These are phyloP conservation scores for Volucella inflata DNA, from an alignment of 2,888 invertebrate genomes.

Conservation along the genomic window DNA sequence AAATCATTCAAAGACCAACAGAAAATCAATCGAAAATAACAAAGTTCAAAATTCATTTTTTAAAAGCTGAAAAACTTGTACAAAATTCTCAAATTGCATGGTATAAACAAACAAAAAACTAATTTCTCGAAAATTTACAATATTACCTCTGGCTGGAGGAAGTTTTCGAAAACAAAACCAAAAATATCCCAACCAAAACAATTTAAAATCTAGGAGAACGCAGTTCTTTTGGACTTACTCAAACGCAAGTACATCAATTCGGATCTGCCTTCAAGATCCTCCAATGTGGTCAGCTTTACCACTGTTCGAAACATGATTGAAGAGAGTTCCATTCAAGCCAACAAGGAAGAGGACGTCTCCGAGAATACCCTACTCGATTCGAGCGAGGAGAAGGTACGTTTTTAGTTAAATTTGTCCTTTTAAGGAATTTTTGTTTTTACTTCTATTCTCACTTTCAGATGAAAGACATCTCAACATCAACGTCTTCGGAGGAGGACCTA, in stretches of 20 bases:
- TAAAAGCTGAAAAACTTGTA: no score
- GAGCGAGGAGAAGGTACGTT: conserved; percentile 61
- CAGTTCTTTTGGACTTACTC: conserved; percentile 76
- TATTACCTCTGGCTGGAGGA: not conserved
- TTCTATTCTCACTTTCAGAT: conserved; percentile 27
- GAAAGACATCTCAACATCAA: conserved; percentile 39
- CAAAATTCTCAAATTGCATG: no score
- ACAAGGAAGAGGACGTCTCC: conserved; percentile 45
- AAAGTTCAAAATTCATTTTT: no score
- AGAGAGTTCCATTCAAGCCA: conserved; percentile 55
- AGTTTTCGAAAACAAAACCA: not conserved
- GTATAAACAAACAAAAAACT: no score
- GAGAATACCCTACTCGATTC: conserved; percentile 56
- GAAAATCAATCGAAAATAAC: no score
- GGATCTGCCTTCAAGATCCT: conserved; percentile 76
- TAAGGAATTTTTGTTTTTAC: not conserved
- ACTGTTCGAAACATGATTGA: conserved; percentile 76
- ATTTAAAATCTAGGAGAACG: conserved; percentile 74
- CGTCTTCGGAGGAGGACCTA: conserved; percentile 55
- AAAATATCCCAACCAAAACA: conserved; percentile 17
- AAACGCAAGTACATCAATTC: conserved; percentile 78
- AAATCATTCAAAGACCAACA: no score
- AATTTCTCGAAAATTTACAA: no score
- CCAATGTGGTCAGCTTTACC: conserved; percentile 78
- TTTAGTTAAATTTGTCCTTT: not conserved